These are phyloP conservation scores for Cantharis nigra DNA, from an alignment of 2,888 invertebrate genomes.

Conservation along the genomic window DNA sequence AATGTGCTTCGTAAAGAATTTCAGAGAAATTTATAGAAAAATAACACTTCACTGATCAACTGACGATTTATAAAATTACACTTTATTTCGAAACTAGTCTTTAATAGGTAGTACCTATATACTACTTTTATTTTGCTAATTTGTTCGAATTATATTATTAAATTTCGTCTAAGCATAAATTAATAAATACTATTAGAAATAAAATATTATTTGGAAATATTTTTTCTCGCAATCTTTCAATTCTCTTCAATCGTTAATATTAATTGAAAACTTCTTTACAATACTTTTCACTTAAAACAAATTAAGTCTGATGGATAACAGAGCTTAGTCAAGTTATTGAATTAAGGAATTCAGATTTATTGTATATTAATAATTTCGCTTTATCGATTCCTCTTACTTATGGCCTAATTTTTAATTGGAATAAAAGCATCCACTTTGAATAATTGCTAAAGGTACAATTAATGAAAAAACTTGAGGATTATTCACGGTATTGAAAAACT, in stretches of 20 bases:
- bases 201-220: background rate
- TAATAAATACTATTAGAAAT: background rate
- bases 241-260: background rate
- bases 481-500: background rate
- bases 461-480: background rate
- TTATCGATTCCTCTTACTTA: background rate
- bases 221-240: background rate
- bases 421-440: background rate
- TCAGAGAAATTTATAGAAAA: background rate
- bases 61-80: background rate
- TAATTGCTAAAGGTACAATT: background rate
- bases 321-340: too few species aligned
- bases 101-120: background rate
- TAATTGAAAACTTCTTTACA: too few species aligned
- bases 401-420: background rate
- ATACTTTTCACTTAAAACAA: background rate
- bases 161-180: background rate
- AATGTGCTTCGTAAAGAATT: background rate
- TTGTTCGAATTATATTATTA: background rate
- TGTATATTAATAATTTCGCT: background rate
- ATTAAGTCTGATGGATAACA: background rate
- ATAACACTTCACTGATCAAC: background rate
- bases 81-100: background rate
- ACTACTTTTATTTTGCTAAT: background rate
- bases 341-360: background rate